Percentiles rank a stretch among this genome's conserved stretches.
Conservation (phyloP, 2,113 vertebrate genomes). For the Rallus limicola region DNA sequence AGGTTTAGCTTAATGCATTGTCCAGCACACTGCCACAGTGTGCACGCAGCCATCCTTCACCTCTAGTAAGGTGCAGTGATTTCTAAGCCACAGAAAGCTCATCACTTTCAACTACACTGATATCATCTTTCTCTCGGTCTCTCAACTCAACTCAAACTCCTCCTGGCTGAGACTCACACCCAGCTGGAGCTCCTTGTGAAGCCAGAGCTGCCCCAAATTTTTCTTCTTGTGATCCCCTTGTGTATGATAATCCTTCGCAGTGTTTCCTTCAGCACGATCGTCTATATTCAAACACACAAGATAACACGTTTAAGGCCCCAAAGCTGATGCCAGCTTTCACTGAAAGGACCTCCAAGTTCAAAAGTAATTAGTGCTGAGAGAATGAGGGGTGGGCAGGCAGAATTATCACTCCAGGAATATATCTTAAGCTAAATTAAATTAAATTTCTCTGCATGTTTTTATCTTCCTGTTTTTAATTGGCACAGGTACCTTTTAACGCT, state of each 20-base stretch:
- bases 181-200: not conserved
- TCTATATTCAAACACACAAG: not conserved
- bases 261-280: not conserved
- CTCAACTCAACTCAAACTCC: not conserved
- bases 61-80: not conserved
- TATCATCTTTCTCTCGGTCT: not conserved
- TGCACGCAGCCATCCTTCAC: too few relatives aligned
- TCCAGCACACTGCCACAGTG: not conserved
- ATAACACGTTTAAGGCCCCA: not conserved
- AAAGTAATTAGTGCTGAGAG: not conserved
- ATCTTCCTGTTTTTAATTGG: not conserved
- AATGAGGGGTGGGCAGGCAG: not conserved
- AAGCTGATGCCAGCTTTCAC: not conserved
- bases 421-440: not conserved
- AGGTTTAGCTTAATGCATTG: not conserved
- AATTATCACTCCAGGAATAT: not conserved
- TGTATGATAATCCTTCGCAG: not conserved
- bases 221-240: not conserved
- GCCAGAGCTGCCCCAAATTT: not conserved
- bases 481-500: not conserved
- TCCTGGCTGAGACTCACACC: fast-evolving
- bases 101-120: not conserved
- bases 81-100: not conserved
- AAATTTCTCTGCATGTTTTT: not conserved
- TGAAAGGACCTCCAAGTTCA: not conserved